phyloP scores from a whole-genome alignment of 2,888 invertebrate genomes.

The Drosophila recens region DNA sequence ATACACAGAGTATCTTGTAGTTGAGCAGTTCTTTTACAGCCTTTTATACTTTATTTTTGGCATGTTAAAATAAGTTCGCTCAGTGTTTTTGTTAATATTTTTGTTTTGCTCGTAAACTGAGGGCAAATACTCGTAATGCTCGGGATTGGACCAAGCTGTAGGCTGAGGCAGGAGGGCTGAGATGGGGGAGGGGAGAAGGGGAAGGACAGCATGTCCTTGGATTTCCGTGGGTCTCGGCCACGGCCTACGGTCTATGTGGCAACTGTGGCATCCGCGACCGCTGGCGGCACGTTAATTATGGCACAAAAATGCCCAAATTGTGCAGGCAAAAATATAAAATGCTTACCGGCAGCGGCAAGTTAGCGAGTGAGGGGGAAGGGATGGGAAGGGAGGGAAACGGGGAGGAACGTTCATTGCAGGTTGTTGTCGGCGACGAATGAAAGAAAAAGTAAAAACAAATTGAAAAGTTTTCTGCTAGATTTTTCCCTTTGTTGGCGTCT shows the following conservation, averaged over 20 bases:
- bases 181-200: background rate
- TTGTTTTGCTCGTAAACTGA: constrained; percentile 12
- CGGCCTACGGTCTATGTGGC: constrained; percentile 7
- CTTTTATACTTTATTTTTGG: too few species aligned
- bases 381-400: background rate
- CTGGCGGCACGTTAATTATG: constrained; percentile 70
- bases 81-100: constrained; percentile 31
- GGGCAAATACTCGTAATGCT: constrained; percentile 14
- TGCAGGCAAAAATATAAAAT: constrained; percentile 60
- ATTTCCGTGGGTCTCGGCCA: constrained; percentile 7
- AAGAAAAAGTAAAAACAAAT: constrained; percentile 68
- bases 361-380: background rate
- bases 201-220: constrained; percentile 37
- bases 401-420: constrained; percentile 45
- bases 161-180: background rate
- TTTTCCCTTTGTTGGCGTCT: constrained; percentile 19
- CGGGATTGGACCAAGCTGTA: background rate
- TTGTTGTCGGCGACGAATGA: constrained; percentile 41
- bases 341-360: constrained; percentile 38
- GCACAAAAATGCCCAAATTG: constrained; percentile 68
- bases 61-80: constrained; percentile 7
- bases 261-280: constrained; percentile 37
- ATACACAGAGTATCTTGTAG: too few species aligned
- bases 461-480: constrained; percentile 69
- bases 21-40: too few species aligned